These are phyloP conservation scores for Scaptomyza caliginosa DNA, from an alignment of 2,888 invertebrate species.

Conservation along the genomic window DNA sequence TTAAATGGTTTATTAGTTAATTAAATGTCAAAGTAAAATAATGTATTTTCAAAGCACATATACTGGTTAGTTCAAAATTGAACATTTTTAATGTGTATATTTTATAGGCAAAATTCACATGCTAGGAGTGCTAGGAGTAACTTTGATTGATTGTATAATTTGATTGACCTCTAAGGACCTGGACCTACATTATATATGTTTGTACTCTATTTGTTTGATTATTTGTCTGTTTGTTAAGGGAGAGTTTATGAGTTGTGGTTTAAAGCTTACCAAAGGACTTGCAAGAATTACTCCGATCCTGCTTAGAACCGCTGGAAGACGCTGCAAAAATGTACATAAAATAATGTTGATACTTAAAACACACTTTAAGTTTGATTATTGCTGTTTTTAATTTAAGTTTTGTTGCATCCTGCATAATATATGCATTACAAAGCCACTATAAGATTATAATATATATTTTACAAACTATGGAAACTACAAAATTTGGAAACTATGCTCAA, in stretches of 20 bases:
- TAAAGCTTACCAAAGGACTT: conserved; percentile 95
- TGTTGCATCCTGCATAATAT: conserved; percentile 32
- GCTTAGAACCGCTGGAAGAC: conserved; percentile 97
- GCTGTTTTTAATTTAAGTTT: conserved; percentile 39
- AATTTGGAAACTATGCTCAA: no score
- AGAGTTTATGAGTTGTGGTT: conserved; percentile 81
- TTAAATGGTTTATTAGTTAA: no score
- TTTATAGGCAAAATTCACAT: neutral
- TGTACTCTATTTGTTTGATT: conserved; percentile 22
- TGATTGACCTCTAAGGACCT: neutral
- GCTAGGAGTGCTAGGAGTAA: no score
- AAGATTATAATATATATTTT: conserved; percentile 6
- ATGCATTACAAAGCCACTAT: conserved; percentile 42
- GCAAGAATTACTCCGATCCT: conserved; percentile 98
- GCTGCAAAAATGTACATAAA: conserved; percentile 89
- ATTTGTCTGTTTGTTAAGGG: conserved; percentile 24
- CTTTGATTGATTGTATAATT: no score
- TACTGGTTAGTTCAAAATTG: no score
- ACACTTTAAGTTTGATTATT: conserved; percentile 82
- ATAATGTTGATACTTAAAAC: conserved; percentile 84
- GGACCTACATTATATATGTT: conserved; percentile 11
- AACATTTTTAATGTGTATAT: no score
- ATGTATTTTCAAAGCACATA: no score
- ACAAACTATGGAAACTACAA: no score
- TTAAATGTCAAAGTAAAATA: no score